Percentiles rank a stretch among this genome's conserved stretches.
phyloP scores from a whole-genome alignment of 2,113 vertebrate species.

The Bubo scandiacus region DNA sequence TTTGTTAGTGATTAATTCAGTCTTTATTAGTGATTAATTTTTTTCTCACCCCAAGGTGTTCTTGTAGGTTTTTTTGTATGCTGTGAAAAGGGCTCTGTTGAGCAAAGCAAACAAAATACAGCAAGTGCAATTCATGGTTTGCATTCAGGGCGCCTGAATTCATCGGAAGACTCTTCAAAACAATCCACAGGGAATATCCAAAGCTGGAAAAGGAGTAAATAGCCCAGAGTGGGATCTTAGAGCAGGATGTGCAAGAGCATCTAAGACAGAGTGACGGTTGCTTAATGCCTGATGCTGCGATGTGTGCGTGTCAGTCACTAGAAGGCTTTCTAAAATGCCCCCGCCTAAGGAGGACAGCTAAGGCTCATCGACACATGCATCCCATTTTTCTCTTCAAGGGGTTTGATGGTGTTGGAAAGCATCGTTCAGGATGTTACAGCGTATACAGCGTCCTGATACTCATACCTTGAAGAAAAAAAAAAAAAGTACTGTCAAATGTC shows the following conservation, averaged over 20 bases:
- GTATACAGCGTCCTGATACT: background rate
- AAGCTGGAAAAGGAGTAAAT: background rate
- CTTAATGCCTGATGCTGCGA: too few species aligned
- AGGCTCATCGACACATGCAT: background rate
- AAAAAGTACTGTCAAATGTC: background rate
- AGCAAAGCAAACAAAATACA: background rate
- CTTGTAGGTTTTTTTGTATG: background rate
- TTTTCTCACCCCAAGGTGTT: background rate
- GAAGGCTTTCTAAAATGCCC: background rate
- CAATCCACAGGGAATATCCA: background rate
- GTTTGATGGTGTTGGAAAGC: background rate
- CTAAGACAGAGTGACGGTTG: background rate
- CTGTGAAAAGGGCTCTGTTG: background rate
- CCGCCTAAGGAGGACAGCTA: background rate
- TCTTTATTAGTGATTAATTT: background rate
- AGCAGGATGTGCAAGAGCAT: background rate
- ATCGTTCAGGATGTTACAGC: background rate
- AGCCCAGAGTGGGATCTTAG: background rate
- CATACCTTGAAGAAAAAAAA: background rate
- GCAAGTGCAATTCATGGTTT: background rate
- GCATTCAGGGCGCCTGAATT: background rate
- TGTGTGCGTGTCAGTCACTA: fast-evolving
- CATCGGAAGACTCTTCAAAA: background rate
- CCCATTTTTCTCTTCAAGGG: background rate
- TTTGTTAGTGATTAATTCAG: background rate